phyloP scores from a whole-genome alignment of 2,797 vertebrate species.

The Brachymystax lenok region DNA sequence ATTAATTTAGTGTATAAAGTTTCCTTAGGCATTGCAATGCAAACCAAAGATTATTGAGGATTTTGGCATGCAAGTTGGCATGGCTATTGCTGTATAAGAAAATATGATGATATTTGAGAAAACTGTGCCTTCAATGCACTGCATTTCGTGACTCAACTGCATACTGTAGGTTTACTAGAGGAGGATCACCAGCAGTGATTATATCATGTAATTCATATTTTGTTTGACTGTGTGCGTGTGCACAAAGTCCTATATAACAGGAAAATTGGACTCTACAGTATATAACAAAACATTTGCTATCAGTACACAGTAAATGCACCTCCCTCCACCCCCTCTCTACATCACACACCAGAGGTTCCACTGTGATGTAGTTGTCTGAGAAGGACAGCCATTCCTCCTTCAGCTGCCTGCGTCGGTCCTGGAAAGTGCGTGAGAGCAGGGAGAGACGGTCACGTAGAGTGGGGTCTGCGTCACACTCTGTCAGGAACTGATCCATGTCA shows the following conservation, averaged over 20 bases:
- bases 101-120: neutral
- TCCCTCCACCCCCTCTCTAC: constrained; percentile 77
- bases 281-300: neutral
- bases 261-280: neutral
- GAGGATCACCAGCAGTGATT: neutral
- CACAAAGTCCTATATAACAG: neutral
- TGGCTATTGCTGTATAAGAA: neutral
- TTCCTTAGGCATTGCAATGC: too few species aligned
- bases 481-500: constrained; percentile 43
- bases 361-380: constrained; percentile 58
- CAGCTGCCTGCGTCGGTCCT: constrained; percentile 54
- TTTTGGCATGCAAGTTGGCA: neutral
- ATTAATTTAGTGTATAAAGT: too few species aligned
- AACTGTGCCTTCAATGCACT: neutral
- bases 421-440: constrained; percentile 58
- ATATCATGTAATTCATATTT: neutral
- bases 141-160: neutral
- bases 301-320: neutral
- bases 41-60: too few species aligned
- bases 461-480: constrained; percentile 56
- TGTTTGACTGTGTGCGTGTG: too few species aligned
- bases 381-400: constrained; percentile 58
- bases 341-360: constrained; percentile 75
- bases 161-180: too few species aligned
- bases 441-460: constrained; percentile 51